Percentiles rank a stretch among this genome's conserved stretches.
Evolutionary conservation across 1,140 invertebrate species (phyloP).

Genomic region (Agraylea sexmaculata): DNA sequence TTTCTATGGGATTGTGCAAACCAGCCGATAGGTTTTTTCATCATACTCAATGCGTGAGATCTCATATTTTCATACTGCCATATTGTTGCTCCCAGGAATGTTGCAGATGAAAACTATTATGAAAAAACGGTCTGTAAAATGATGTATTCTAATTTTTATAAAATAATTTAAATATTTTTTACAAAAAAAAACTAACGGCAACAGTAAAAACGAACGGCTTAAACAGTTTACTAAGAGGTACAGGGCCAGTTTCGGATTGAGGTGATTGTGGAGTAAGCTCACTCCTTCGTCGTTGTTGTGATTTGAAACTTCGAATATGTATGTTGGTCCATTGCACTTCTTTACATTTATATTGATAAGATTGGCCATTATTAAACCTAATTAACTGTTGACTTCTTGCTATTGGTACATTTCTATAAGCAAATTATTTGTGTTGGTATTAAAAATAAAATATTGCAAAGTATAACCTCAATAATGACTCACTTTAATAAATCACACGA

Average conservation of each 20-base stretch:
- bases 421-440: no score
- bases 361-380: no score
- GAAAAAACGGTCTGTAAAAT: constrained; percentile 17
- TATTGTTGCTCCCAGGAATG: constrained; percentile 63
- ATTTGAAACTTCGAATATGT: constrained; percentile 17
- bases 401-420: no score
- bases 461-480: no score
- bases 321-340: no score
- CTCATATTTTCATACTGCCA: constrained; percentile 82
- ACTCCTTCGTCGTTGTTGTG: constrained; percentile 11
- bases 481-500: no score
- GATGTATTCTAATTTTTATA: not conserved
- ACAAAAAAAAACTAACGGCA: constrained; percentile 39
- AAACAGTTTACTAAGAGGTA: constrained; percentile 39
- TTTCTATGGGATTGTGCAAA: constrained; percentile 38
- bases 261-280: no score
- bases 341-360: no score
- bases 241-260: constrained; percentile 28
- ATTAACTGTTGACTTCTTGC: no score
- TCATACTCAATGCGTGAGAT: constrained; percentile 44
- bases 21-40: constrained; percentile 43
- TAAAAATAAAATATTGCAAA: no score
- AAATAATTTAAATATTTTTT: not conserved
- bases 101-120: constrained; percentile 58
- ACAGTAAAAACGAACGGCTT: constrained; percentile 59